A percentile compares a stretch with the other conserved stretches of the same genome.
Evolutionary conservation across 1,140 invertebrate species (phyloP).

Genomic region (Elymnias hypermnestra): DNA sequence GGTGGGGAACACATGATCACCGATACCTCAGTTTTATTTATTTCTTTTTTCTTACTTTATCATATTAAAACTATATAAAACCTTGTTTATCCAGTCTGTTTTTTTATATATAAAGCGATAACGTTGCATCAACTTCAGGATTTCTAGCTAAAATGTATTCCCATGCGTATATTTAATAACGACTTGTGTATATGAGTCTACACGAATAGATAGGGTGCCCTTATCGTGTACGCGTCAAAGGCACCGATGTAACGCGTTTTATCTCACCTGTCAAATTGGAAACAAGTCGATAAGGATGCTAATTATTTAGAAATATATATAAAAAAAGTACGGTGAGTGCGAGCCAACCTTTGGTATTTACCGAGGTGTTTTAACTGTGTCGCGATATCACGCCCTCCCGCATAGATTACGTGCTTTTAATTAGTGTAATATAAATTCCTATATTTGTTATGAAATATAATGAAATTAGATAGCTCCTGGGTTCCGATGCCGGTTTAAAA

Average conservation of each 20-base stretch:
- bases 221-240: conserved; percentile 39
- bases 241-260: conserved; percentile 31
- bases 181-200: conserved; percentile 6
- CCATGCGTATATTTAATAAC: not conserved
- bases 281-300: conserved; percentile 41
- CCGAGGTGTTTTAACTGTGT: not conserved
- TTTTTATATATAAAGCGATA: too few species aligned
- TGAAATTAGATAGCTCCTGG: too few species aligned
- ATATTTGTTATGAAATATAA: too few species aligned
- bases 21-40: too few species aligned
- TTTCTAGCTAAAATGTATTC: too few species aligned
- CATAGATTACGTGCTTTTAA: not conserved
- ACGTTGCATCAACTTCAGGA: too few species aligned
- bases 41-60: too few species aligned
- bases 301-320: conserved; percentile 33
- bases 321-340: conserved; percentile 7
- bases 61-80: too few species aligned
- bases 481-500: too few species aligned
- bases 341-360: conserved; percentile 6
- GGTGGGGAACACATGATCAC: too few species aligned
- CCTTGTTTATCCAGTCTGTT: too few species aligned
- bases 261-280: conserved; percentile 47
- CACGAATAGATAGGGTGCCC: conserved; percentile 17
- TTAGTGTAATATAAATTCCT: too few species aligned
- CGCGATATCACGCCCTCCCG: not conserved